Conservation (phyloP, 2,888 invertebrate species). For the Melitaea athalia region DNA sequence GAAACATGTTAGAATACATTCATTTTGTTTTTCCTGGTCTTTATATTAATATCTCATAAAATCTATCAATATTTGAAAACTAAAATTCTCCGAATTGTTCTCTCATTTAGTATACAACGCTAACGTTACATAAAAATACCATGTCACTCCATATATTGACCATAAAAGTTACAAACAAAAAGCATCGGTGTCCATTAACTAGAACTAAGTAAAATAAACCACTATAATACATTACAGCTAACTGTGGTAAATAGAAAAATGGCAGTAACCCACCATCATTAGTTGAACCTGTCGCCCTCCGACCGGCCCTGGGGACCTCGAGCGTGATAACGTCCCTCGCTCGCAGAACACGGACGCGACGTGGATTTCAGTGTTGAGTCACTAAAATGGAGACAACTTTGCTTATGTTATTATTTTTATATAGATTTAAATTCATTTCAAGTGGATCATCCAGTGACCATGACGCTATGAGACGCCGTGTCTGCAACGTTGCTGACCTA, state of each 20-base stretch:
- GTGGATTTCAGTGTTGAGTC: slow-evolving; percentile 43
- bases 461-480: too few relatives aligned
- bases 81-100: too few relatives aligned
- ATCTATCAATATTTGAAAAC: too few relatives aligned
- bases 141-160: background rate
- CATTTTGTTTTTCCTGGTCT: too few relatives aligned
- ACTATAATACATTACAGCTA: slow-evolving; percentile 28
- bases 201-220: slow-evolving; percentile 34
- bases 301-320: slow-evolving; percentile 51
- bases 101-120: background rate
- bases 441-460: too few relatives aligned
- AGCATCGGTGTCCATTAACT: slow-evolving; percentile 8
- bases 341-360: slow-evolving; percentile 39
- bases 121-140: background rate
- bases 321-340: slow-evolving; percentile 59
- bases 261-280: slow-evolving; percentile 54
- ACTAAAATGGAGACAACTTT: slow-evolving; percentile 21
- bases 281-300: slow-evolving; percentile 55
- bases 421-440: background rate
- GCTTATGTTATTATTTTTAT: background rate
- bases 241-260: slow-evolving; percentile 48
- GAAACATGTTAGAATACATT: too few relatives aligned
- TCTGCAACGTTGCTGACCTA: too few relatives aligned
- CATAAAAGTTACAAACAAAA: background rate
- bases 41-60: too few relatives aligned